Evolutionary conservation across 2,113 vertebrate genomes (phyloP).

Genomic region (Lipotes vexillifer): DNA sequence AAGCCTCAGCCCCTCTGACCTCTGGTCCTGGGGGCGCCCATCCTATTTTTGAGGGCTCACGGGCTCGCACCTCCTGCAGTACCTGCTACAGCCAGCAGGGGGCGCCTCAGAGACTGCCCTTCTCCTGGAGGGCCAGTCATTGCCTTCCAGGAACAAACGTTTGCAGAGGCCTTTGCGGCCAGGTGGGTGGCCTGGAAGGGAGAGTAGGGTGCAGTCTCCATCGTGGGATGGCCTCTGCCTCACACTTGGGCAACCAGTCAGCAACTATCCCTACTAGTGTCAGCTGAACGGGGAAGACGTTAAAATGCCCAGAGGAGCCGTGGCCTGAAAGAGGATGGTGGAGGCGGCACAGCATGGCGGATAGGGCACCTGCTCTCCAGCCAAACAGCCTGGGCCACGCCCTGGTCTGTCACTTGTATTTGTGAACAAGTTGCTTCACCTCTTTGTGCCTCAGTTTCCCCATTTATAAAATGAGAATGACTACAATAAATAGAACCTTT

Average conservation of each 20-base stretch:
- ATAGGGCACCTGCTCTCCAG: fast-evolving
- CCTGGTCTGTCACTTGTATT: not conserved
- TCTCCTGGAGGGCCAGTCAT: not conserved
- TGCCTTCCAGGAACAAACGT: not conserved
- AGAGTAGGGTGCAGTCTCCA: not conserved
- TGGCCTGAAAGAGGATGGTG: fast-evolving
- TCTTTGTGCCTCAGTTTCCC: not conserved
- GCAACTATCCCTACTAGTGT: not conserved
- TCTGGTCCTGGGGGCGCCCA: fast-evolving
- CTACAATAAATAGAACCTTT: not conserved
- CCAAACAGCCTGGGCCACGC: not conserved
- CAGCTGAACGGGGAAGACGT: not conserved
- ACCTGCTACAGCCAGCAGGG: not conserved
- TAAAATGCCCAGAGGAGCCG: not conserved
- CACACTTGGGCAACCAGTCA: not conserved
- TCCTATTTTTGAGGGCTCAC: not conserved
- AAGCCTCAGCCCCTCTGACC: not conserved
- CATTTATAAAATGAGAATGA: not conserved
- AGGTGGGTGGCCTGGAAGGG: not conserved
- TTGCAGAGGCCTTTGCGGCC: not conserved
- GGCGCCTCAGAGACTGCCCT: not conserved
- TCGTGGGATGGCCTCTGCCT: not conserved
- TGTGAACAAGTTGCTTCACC: not conserved
- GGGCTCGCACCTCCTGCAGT: not conserved
- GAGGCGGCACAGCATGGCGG: fast-evolving